Evolutionary conservation across 2,888 invertebrate species (phyloP).

Genomic region (Beris chalybata): DNA sequence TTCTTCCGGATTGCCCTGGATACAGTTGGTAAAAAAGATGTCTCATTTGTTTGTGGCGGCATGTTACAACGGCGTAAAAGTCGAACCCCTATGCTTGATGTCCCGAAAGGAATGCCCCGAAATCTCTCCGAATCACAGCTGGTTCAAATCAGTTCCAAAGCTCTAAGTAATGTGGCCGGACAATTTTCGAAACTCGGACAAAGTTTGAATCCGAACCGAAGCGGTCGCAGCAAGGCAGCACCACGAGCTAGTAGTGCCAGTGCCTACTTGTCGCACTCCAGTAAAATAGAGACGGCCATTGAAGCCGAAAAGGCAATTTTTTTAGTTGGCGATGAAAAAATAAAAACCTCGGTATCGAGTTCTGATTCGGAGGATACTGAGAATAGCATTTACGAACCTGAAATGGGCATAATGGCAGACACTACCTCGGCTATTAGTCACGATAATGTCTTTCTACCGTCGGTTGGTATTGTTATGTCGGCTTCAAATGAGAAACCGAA

Average conservation of each 20-base stretch:
- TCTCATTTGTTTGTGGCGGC: slow-evolving; percentile 70
- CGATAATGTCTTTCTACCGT: slow-evolving; percentile 63
- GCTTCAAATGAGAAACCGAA: slow-evolving; percentile 45
- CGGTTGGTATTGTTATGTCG: slow-evolving; percentile 67
- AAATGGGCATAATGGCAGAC: slow-evolving; percentile 51
- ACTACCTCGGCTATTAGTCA: slow-evolving; percentile 53
- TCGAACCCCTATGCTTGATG: slow-evolving; percentile 52
- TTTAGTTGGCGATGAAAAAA: slow-evolving; percentile 44
- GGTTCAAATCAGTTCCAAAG: slow-evolving; percentile 80
- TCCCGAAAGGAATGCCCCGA: slow-evolving; percentile 60
- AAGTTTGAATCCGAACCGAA: slow-evolving; percentile 59
- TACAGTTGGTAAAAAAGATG: slow-evolving; percentile 66
- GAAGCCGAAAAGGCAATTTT: slow-evolving; percentile 49
- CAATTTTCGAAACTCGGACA: slow-evolving; percentile 79
- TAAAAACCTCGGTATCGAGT: slow-evolving; percentile 55
- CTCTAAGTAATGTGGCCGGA: slow-evolving; percentile 81
- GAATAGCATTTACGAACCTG: slow-evolving; percentile 63
- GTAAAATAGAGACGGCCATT: slow-evolving; percentile 45
- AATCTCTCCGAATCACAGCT: slow-evolving; percentile 91
- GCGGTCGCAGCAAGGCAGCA: slow-evolving; percentile 54
- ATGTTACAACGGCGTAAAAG: slow-evolving; percentile 72
- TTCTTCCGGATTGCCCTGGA: slow-evolving; percentile 81
- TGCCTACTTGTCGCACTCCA: slow-evolving; percentile 41
- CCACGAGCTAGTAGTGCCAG: slow-evolving; percentile 52
- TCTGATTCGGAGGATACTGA: slow-evolving; percentile 67